Evolutionary conservation across 2,888 invertebrate genomes (phyloP).

Genomic region (Fragum fragum): DNA sequence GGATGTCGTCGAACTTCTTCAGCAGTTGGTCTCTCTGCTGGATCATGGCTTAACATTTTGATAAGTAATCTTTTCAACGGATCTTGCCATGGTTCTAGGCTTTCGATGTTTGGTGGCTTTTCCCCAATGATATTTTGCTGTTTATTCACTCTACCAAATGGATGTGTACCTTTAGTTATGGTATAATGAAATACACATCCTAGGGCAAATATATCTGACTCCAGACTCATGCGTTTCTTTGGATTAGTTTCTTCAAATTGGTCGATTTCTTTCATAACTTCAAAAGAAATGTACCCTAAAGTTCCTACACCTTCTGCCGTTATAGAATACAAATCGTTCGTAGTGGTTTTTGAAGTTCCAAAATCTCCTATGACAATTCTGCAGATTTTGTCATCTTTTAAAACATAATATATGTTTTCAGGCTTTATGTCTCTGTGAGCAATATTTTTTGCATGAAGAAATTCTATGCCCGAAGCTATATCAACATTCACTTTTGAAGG

Average conservation of each 20-base stretch:
- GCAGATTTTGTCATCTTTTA: background rate
- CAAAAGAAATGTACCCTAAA: constrained; percentile 4
- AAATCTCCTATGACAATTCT: constrained; percentile 24
- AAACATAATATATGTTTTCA: constrained; percentile 5
- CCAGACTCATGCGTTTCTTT: background rate
- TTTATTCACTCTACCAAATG: constrained; percentile 7
- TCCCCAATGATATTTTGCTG: background rate
- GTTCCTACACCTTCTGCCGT: background rate
- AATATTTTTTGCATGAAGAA: constrained; percentile 13
- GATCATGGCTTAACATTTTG: constrained; percentile 11
- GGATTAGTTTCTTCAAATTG: background rate
- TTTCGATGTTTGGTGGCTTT: background rate
- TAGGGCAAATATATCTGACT: constrained; percentile 22
- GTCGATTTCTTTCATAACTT: background rate
- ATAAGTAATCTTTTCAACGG: background rate
- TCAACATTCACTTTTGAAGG: background rate
- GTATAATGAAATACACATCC: constrained; percentile 25
- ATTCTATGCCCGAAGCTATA: constrained; percentile 13
- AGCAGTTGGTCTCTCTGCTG: constrained; percentile 3
- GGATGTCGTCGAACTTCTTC: constrained; percentile 3
- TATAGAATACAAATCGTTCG: constrained; percentile 1
- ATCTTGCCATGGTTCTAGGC: background rate
- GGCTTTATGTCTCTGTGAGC: constrained; percentile 29
- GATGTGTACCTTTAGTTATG: background rate
- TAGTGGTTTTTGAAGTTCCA: constrained; percentile 18